Evolutionary conservation across 2,888 invertebrate genomes (phyloP), one percentile per base, ranked within the genome.

Genomic region (Kuschelorhynchus macadamiae): DNA sequence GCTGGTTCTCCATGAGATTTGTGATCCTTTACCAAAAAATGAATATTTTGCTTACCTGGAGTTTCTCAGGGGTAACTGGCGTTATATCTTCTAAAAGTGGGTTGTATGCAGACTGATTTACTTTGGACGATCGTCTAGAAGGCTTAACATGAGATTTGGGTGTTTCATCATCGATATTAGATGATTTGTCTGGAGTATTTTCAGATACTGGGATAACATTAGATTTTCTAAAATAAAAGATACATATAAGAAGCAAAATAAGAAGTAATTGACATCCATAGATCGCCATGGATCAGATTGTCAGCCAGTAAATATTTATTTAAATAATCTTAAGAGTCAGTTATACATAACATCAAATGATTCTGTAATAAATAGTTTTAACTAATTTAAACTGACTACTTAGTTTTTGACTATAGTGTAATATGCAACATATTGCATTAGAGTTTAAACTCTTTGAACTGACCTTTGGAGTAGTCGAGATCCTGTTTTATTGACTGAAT

Each of bases 71-170:
- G 11, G 74, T 72, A 21, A 71, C 74, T 1, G 75, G 76, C 0
- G 76, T 76, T 18, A 77, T 74, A 44, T 76, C 74, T 44, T 77
- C 77, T 0, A 71, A 68, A 8, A 71, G 14, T 2, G 77, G 76
- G 46, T 68, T 66, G 55, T 77, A 77, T 4, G 62, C 12, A 1
- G 68, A 65, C 20, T 41, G 36, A 25, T 56, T 57, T 1, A 32
- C 32, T 41, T 63, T 56, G 1, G 67, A 57, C 18, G 47, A 47
- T 25, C 49, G 30, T 32, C 69, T 21, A 0, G 17, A 25, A 3
- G 66, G 53, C 49, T 69, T 74, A 9, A 74, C 33, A 1, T 71
- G 71, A 7, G 74, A 74, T 36, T 74, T 76, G 5, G 76, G 76
- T 0, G 76, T 76, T 12, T 72, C 66, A 36, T 69, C 52, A 18